phyloP scores from a whole-genome alignment of 2,113 vertebrate genomes.

The Mola mola region DNA sequence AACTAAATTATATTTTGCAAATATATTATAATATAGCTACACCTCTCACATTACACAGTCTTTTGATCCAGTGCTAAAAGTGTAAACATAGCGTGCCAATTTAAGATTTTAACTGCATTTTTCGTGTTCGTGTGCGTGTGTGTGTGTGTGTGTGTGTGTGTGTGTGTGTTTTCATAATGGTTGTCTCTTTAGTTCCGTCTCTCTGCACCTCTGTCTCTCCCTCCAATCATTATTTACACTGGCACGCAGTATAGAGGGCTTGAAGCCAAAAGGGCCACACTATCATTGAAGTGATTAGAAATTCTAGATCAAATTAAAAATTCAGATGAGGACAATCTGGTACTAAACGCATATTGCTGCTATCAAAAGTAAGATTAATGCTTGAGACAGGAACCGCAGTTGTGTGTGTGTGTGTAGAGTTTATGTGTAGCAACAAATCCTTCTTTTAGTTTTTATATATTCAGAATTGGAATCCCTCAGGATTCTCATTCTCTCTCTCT shows the following conservation, averaged over 20 bases:
- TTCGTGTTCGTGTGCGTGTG: no score
- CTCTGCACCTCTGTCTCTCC: conserved; percentile 1
- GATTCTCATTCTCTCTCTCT: conserved; percentile 10
- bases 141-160: no score
- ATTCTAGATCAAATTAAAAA: conserved; percentile 57
- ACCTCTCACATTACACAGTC: no score
- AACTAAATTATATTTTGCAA: no score
- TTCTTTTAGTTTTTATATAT: not conserved
- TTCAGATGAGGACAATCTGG: conserved; percentile 46
- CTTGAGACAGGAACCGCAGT: conserved; percentile 12
- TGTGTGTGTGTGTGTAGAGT: conserved; percentile 5
- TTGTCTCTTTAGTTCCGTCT: not conserved
- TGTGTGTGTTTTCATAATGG: no score
- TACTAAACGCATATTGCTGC: conserved; percentile 43
- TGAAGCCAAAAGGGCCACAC: conserved; percentile 44
- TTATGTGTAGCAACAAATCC: conserved; percentile 1
- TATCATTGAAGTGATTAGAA: conserved; percentile 53
- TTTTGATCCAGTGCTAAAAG: no score
- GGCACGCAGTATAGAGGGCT: conserved; percentile 32
- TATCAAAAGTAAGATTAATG: conserved; percentile 41
- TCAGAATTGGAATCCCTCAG: conserved; percentile 14
- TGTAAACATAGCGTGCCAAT: no score
- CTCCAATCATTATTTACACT: conserved; percentile 45
- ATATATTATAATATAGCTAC: no score
- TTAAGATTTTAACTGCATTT: no score